Percentiles rank a stretch among this genome's conserved stretches.
Evolutionary conservation across 2,888 invertebrate genomes (phyloP).

Genomic region (Apotomis capreana): DNA sequence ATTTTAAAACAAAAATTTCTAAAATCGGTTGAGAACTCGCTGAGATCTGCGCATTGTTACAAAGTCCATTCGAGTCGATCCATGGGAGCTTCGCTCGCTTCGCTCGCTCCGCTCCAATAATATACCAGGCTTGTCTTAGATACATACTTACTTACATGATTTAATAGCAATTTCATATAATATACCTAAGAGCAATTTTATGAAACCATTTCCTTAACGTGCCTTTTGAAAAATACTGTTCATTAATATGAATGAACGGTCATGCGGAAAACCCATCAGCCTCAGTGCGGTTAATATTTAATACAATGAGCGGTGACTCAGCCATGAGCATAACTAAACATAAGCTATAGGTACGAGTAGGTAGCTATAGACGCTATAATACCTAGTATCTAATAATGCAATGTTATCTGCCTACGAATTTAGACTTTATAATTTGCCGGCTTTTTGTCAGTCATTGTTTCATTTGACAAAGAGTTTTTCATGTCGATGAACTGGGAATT

Average conservation of each 20-base stretch:
- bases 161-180: too few species aligned
- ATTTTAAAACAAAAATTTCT: too few species aligned
- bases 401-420: too few species aligned
- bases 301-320: not conserved
- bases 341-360: not conserved
- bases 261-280: conserved; percentile 3
- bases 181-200: not conserved
- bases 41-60: too few species aligned
- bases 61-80: too few species aligned
- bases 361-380: not conserved
- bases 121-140: not conserved
- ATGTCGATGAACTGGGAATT: conserved; percentile 12
- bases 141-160: too few species aligned
- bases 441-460: conserved; percentile 5
- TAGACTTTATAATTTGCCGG: not conserved
- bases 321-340: not conserved
- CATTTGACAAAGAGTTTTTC: not conserved
- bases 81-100: too few species aligned
- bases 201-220: conserved; percentile 9
- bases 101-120: too few species aligned
- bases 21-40: too few species aligned
- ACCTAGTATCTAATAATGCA: too few species aligned
- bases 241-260: conserved; percentile 11
- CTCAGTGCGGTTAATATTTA: not conserved
- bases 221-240: conserved; percentile 1